phyloP scores from a whole-genome alignment of 2,888 invertebrate genomes.

The Scaptomyza reducta region DNA sequence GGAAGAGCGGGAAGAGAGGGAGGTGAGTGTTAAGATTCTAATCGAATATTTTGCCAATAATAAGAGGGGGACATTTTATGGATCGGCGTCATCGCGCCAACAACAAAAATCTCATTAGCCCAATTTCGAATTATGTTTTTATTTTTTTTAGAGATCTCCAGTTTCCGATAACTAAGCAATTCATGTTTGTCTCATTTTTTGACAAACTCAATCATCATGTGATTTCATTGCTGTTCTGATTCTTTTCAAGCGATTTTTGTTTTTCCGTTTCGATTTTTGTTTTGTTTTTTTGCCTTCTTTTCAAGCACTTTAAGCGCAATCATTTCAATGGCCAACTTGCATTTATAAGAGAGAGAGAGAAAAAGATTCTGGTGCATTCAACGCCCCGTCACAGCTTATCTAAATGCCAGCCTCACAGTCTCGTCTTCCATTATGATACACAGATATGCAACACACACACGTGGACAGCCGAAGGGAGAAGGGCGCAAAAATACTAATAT shows the following conservation, averaged over 20 bases:
- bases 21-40: conserved; percentile 31
- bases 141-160: conserved; percentile 37
- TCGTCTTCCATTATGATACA: conserved; percentile 85
- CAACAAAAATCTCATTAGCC: conserved; percentile 65
- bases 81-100: conserved; percentile 45
- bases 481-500: conserved; percentile 28
- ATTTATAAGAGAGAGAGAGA: conserved; percentile 13
- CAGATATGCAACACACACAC: conserved; percentile 70
- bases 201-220: conserved; percentile 62
- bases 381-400: conserved; percentile 78
- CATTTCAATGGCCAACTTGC: conserved; percentile 68
- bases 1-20: background rate
- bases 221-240: conserved; percentile 23
- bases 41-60: conserved; percentile 43
- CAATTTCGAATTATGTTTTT: conserved; percentile 57
- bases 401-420: conserved; percentile 85
- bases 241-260: conserved; percentile 18
- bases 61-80: conserved; percentile 10
- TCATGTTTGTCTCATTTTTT: conserved; percentile 17
- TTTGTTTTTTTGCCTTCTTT: conserved; percentile 13
- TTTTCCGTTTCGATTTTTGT: conserved; percentile 12
- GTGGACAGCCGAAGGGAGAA: conserved; percentile 41
- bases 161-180: conserved; percentile 35
- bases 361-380: conserved; percentile 8
- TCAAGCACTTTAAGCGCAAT: conserved; percentile 72